Evolutionary conservation across 35 echinoderm and acorn worm genomes (phyloP).

Genomic region (Acanthaster planci): DNA sequence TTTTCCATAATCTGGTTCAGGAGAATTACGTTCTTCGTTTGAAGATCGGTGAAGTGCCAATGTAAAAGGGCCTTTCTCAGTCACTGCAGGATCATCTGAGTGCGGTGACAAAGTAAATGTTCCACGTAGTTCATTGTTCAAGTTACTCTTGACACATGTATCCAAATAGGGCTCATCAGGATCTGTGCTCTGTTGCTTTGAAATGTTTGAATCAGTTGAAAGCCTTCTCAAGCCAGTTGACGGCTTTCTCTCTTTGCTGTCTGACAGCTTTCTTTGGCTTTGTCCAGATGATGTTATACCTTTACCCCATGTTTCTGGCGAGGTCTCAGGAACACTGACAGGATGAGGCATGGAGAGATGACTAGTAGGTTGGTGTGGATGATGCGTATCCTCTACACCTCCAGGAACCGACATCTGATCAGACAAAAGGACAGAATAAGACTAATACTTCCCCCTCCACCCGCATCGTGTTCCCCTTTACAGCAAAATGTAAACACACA

Average conservation of each 20-base stretch:
- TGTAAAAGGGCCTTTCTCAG: not conserved
- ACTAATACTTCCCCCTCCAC: no score
- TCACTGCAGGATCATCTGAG: not conserved
- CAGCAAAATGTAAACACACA: no score
- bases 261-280: not conserved
- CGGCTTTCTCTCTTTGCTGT: not conserved
- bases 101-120: not conserved
- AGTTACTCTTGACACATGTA: not conserved
- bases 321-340: not conserved
- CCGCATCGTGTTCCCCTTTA: no score
- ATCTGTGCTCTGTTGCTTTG: not conserved
- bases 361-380: not conserved
- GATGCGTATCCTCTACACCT: not conserved
- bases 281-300: not conserved
- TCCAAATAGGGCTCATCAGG: not conserved
- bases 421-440: no score
- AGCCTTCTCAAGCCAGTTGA: not conserved
- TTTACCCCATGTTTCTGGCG: not conserved
- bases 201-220: not conserved
- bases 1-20: not conserved
- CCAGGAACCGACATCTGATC: not conserved
- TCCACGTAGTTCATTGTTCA: not conserved
- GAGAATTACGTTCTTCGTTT: not conserved
- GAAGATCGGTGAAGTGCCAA: not conserved
- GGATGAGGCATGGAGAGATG: not conserved